Base-by-base conservation (phyloP, 2,113 vertebrate species). In the Notechis scutatus region DNA sequence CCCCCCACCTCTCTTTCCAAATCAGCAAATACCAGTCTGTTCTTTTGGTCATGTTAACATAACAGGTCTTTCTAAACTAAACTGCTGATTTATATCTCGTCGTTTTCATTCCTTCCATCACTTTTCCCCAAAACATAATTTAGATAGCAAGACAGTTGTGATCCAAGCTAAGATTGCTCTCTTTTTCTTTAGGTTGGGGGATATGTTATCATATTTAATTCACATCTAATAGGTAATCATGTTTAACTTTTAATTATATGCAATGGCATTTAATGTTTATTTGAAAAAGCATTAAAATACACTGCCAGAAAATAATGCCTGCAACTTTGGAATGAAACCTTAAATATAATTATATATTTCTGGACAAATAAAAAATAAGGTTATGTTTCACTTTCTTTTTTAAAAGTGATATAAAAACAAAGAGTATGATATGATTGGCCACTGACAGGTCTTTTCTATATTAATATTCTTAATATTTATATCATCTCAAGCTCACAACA, bases 311-410 rank as follows among this genome's bases (percentile, higher is more conserved):
- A 81, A 34, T 69, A n/a, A 69, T 6, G 95, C 94, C 42, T 21
- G 24, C 90, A 94, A 87, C 15, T 96, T 90, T 96, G 74, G 93
- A 95, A 94, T 96, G 93, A 96, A 96, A 94, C 91, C 95, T 81
- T 81, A 81, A 81, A 81, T 3, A 39, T 39, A 42, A 21, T 42
- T 92, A 34, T 69, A 18, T 69, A 69, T n/a, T 69, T 69, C 64
- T 69, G 14, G 29, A 69, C 64, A 34, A 15, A 6, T 69, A 69
- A 69, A 69, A 69, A 57, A 69, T 69, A 94, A 88, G 47, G 92
- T 97, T 97, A 95, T 85, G 94, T 93, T 96, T 97, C 93, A 97
- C 96, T 97, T 97, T 85, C 94, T 96, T 96, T 96, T 96, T 90
- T 93, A 97, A 96, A 95, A 95, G 4, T 15, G 12, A 74, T 0